These are phyloP conservation scores for Myioborus miniatus DNA, from an alignment of 2,797 vertebrate genomes.

Conservation along the genomic window DNA sequence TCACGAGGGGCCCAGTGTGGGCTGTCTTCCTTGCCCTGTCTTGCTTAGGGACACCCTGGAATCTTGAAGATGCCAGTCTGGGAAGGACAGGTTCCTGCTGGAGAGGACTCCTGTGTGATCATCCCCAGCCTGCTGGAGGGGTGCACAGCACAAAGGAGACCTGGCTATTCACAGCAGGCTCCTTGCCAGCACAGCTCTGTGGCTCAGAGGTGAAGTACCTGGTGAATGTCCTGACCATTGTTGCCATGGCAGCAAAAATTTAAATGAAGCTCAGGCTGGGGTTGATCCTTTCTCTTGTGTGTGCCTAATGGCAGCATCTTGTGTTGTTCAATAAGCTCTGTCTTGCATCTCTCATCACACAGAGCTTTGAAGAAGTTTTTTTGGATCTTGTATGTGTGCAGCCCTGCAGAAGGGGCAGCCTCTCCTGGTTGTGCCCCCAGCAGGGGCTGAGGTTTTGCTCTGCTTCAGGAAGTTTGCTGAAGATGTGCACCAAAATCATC, in stretches of 20 bases:
- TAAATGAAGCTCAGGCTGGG: not conserved
- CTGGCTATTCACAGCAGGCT: not conserved
- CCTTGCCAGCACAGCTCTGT: not conserved
- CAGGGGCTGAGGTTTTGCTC: not conserved
- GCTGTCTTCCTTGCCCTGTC: not conserved
- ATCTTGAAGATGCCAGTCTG: not conserved
- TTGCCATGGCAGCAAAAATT: not conserved
- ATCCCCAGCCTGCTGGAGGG: not conserved
- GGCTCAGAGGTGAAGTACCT: not conserved
- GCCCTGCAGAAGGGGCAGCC: not conserved
- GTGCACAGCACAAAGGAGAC: not conserved
- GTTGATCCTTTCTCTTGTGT: not conserved
- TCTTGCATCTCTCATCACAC: not conserved
- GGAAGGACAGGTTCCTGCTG: not conserved
- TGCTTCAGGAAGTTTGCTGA: not conserved
- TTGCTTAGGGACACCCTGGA: not conserved
- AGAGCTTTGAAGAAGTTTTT: not conserved
- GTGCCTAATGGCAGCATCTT: not conserved
- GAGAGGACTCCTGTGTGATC: not conserved
- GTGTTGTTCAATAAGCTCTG: not conserved
- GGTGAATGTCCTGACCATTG: not conserved
- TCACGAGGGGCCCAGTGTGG: rapidly evolving
- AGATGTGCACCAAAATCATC: not conserved
- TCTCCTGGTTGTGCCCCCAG: rapidly evolving
- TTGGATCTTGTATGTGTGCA: not conserved